Evolutionary conservation across 2,888 invertebrate species (phyloP).

Genomic region (Microchrysa polita): DNA sequence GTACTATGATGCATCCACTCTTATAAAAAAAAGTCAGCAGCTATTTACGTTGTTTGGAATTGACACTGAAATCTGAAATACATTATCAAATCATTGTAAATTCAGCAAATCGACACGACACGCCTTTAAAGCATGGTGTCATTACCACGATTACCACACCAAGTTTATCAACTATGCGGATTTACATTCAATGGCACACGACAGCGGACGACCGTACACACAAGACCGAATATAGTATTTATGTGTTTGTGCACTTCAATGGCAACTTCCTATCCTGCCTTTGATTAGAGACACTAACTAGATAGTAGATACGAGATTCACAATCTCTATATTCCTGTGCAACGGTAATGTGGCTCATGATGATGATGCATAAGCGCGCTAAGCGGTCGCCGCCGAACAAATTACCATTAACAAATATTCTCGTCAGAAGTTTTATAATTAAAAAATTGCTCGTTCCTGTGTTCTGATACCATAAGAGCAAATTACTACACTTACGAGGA

Average conservation of each 20-base stretch:
- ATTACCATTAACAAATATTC: slow-evolving; percentile 12
- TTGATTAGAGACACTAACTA: neutral
- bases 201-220: neutral
- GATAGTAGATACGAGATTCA: too few species aligned
- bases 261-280: slow-evolving; percentile 15
- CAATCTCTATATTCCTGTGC: neutral
- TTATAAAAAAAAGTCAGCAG: too few species aligned
- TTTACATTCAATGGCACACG: neutral
- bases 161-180: too few species aligned
- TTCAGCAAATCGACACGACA: too few species aligned
- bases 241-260: neutral
- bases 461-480: slow-evolving; percentile 12
- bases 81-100: too few species aligned
- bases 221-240: neutral
- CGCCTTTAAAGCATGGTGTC: too few species aligned
- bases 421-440: slow-evolving; percentile 18
- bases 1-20: too few species aligned
- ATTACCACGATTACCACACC: too few species aligned
- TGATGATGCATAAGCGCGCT: slow-evolving; percentile 19
- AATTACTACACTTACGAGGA: neutral
- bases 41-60: too few species aligned
- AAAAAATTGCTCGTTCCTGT: slow-evolving; percentile 33
- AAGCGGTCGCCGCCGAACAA: neutral
- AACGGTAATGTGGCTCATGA: neutral
- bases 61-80: too few species aligned